Conservation (phyloP, 1,140 invertebrate species). For the Megathymus violae region DNA sequence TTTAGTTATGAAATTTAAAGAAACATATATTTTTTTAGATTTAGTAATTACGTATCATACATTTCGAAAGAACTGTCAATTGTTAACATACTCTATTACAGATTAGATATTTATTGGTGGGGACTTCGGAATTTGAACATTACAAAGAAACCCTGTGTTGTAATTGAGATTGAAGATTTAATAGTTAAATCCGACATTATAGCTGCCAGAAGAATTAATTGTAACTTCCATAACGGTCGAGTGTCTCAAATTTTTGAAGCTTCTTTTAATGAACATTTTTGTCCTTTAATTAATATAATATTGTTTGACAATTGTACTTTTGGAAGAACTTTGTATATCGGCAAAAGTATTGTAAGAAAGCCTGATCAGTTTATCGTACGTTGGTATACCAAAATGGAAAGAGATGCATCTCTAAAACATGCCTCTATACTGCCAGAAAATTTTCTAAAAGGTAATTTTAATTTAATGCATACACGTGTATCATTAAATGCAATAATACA, state of each 20-base stretch:
- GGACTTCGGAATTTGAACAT: conserved; percentile 84
- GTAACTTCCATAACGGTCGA: conserved; percentile 78
- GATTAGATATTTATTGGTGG: conserved; percentile 87
- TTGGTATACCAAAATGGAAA: conserved; percentile 61
- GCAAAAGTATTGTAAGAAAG: conserved; percentile 78
- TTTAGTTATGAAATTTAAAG: conserved; percentile 18
- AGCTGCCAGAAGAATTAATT: conserved; percentile 74
- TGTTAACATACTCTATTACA: too few relatives aligned
- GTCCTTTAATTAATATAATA: conserved; percentile 83
- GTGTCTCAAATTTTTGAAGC: conserved; percentile 72
- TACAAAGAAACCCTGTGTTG: conserved; percentile 83
- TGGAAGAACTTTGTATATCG: conserved; percentile 84
- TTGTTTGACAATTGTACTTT: conserved; percentile 86
- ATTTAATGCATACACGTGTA: too few relatives aligned
- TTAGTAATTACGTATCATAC: too few relatives aligned
- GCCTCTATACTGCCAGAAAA: conserved; percentile 54
- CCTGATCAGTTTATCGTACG: conserved; percentile 63
- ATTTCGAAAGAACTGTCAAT: too few relatives aligned
- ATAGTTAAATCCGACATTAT: conserved; percentile 84
- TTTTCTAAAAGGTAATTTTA: conserved; percentile 61
- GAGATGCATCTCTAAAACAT: conserved; percentile 49
- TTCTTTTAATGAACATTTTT: conserved; percentile 77
- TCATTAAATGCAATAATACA: too few relatives aligned
- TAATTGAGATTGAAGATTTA: conserved; percentile 83
- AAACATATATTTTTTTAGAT: too few relatives aligned